Conservation (phyloP, 2,797 vertebrate species). For the Sebastes vulpes region DNA sequence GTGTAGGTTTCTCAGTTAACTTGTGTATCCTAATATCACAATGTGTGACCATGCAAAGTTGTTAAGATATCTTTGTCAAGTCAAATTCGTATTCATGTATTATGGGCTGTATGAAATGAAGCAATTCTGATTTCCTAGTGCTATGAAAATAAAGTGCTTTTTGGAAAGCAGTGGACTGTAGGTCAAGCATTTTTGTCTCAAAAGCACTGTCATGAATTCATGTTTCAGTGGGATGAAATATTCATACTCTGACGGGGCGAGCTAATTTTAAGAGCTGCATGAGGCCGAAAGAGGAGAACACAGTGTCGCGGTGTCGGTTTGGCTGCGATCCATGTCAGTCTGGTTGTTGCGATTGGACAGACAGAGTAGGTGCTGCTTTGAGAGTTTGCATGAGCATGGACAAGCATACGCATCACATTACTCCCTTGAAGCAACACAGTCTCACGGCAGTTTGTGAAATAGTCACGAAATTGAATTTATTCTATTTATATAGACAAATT, state of each 20-base stretch:
- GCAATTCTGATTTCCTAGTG: not conserved
- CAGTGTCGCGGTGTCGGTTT: constrained; percentile 6
- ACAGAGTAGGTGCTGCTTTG: not conserved
- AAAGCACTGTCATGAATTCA: constrained; percentile 9
- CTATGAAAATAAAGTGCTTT: constrained; percentile 13
- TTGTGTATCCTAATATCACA: not conserved
- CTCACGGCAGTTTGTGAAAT: too few relatives aligned
- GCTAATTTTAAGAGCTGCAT: constrained; percentile 3
- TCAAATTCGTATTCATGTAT: not conserved
- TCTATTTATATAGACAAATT: too few relatives aligned
- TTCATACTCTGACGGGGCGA: constrained; percentile 20
- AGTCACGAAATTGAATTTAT: too few relatives aligned
- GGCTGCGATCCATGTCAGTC: constrained; percentile 3
- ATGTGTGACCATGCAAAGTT: not conserved
- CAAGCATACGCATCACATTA: constrained; percentile 2
- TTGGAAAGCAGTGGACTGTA: not conserved
- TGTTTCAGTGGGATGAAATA: constrained; percentile 36
- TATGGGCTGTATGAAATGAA: not conserved
- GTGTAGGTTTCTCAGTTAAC: not conserved
- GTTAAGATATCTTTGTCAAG: not conserved
- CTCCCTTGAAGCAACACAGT: not conserved
- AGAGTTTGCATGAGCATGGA: constrained; percentile 10
- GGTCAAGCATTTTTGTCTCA: constrained; percentile 32
- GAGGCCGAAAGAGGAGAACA: constrained; percentile 17
- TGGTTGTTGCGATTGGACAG: constrained; percentile 1